These are phyloP conservation scores for Listronotus oregonensis DNA, from an alignment of 1,140 invertebrate genomes.

Conservation along the genomic window DNA sequence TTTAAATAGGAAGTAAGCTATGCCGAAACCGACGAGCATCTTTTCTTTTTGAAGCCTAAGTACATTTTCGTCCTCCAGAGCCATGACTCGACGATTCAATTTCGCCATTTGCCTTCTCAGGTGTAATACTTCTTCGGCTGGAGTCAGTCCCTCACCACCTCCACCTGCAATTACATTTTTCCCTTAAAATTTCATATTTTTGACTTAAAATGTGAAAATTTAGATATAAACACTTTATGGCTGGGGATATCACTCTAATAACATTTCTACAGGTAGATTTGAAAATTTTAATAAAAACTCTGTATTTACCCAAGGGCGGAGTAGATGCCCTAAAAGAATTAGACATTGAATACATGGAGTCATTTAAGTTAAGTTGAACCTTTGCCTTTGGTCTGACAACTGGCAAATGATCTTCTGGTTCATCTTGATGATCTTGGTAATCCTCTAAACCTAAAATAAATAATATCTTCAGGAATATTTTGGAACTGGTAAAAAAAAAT, in stretches of 20 bases:
- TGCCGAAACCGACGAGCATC: conserved; percentile 76
- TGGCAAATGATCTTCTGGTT: conserved; percentile 40
- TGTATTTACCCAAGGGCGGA: conserved; percentile 43
- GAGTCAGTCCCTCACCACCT: conserved; percentile 69
- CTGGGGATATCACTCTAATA: too few species aligned
- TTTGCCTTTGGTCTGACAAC: conserved; percentile 42
- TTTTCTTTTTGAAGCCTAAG: conserved; percentile 82
- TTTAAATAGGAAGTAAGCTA: conserved; percentile 84
- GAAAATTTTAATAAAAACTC: conserved; percentile 11
- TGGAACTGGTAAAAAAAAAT: too few species aligned
- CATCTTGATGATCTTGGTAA: conserved; percentile 54
- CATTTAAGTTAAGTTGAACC: conserved; percentile 34
- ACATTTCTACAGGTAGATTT: too few species aligned
- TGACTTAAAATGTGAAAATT: conserved; percentile 12
- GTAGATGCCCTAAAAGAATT: conserved; percentile 42
- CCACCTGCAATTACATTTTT: conserved; percentile 60
- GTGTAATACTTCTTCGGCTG: conserved; percentile 79
- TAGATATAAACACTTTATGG: not conserved
- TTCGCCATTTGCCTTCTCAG: conserved; percentile 81
- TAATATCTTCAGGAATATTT: too few species aligned
- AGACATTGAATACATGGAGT: conserved; percentile 25
- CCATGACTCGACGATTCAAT: conserved; percentile 81
- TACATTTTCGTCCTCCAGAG: conserved; percentile 79
- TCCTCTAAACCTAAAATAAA: conserved; percentile 64
- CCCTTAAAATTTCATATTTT: conserved; percentile 25